These are phyloP conservation scores for Mormyrops attenuatus DNA, from an alignment of 2,797 vertebrate species.

Conservation along the genomic window DNA sequence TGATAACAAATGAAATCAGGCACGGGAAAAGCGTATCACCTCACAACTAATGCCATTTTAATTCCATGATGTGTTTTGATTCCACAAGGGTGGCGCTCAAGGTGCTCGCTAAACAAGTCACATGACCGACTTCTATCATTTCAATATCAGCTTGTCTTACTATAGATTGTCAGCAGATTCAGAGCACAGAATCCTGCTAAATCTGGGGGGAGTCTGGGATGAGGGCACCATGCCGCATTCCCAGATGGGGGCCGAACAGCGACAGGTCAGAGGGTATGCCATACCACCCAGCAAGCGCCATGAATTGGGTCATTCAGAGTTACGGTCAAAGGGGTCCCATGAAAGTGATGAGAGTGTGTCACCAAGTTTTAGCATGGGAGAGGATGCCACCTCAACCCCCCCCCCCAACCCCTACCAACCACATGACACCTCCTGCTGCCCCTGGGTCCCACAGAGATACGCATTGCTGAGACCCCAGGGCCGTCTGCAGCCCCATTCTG, in stretches of 20 bases:
- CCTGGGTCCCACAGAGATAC: no score
- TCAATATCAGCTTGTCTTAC: slow-evolving; percentile 34
- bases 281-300: neutral
- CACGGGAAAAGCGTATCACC: slow-evolving; percentile 23
- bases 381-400: neutral
- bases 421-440: no score
- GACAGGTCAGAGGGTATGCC: neutral
- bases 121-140: slow-evolving; percentile 31
- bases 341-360: neutral
- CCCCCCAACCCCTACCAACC: neutral
- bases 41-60: slow-evolving; percentile 34
- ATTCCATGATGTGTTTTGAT: slow-evolving; percentile 34
- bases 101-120: slow-evolving; percentile 46
- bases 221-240: neutral
- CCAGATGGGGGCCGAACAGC: neutral
- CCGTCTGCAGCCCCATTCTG: neutral
- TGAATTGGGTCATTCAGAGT: neutral
- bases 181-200: slow-evolving; percentile 4
- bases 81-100: slow-evolving; percentile 37
- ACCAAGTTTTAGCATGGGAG: neutral
- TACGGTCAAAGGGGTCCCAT: neutral
- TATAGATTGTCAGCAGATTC: slow-evolving; percentile 27
- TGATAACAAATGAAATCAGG: slow-evolving; percentile 31
- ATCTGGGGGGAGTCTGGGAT: neutral
- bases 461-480: no score